These are phyloP conservation scores for Heliconius cydno DNA, from an alignment of 2,888 invertebrate species.

Conservation along the genomic window DNA sequence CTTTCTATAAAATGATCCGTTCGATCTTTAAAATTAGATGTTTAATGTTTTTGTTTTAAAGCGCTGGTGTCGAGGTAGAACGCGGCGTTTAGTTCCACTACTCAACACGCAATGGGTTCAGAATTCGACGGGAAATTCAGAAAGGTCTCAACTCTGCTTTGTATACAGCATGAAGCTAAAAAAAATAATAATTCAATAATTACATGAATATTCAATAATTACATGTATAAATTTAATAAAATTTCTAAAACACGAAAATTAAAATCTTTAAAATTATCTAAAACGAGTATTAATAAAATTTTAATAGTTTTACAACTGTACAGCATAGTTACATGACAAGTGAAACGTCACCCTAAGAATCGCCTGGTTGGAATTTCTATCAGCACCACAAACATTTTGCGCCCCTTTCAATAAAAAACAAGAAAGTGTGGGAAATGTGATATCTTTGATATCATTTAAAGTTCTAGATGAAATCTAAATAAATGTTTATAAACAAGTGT, in stretches of 20 bases:
- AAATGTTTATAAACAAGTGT: not conserved
- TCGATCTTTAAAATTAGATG: not conserved
- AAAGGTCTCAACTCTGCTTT: not conserved
- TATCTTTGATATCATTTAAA: slow-evolving; percentile 9
- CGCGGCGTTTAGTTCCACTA: no score
- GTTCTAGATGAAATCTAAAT: slow-evolving; percentile 2
- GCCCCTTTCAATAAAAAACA: slow-evolving; percentile 27
- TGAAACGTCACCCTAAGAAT: slow-evolving; percentile 10
- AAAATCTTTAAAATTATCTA: no score
- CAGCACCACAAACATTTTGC: slow-evolving; percentile 28
- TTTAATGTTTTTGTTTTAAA: no score
- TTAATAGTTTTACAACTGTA: not conserved
- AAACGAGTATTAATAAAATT: not conserved
- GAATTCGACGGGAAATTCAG: not conserved
- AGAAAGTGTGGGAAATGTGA: slow-evolving; percentile 13
- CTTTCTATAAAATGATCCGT: not conserved
- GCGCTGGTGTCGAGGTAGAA: no score
- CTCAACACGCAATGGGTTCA: not conserved
- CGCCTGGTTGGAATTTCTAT: slow-evolving; percentile 30
- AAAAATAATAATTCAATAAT: not conserved
- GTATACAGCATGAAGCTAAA: not conserved
- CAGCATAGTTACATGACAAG: not conserved
- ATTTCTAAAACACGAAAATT: no score
- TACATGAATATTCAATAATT: not conserved
- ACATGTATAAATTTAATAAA: no score